Evolutionary conservation across 2,113 vertebrate species (phyloP).

Genomic region (Ceyx margarethae): DNA sequence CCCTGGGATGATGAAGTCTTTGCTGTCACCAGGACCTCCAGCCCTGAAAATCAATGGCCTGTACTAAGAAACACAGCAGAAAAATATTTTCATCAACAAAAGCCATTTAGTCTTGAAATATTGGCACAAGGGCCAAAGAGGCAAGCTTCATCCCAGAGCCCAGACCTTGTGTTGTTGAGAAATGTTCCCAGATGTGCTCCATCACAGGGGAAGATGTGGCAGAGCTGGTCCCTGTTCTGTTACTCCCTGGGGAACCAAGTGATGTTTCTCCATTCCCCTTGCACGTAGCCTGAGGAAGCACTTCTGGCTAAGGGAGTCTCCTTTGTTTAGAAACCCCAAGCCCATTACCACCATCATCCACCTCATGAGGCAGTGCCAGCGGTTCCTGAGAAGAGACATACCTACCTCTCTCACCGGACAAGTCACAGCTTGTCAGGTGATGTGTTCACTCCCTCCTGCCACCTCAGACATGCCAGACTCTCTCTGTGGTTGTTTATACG

Average conservation of each 20-base stretch:
- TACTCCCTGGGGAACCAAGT: neutral
- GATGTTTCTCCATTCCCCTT: neutral
- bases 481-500: neutral
- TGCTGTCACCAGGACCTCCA: neutral
- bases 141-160: neutral
- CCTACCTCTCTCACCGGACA: neutral
- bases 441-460: neutral
- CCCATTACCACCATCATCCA: neutral
- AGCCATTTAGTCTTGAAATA: neutral
- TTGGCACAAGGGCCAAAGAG: neutral
- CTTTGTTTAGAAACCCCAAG: neutral
- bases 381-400: neutral
- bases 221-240: neutral
- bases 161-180: neutral
- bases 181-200: neutral
- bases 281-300: too few species aligned
- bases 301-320: neutral
- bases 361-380: rapidly evolving
- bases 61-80: neutral
- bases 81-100: neutral
- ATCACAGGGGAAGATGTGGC: rapidly evolving
- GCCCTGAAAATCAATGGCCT: neutral
- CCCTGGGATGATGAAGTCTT: neutral
- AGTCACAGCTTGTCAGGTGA: neutral
- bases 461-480: neutral